Evolutionary conservation across 1,140 invertebrate species (phyloP).

Genomic region (Rhysida immarginata): DNA sequence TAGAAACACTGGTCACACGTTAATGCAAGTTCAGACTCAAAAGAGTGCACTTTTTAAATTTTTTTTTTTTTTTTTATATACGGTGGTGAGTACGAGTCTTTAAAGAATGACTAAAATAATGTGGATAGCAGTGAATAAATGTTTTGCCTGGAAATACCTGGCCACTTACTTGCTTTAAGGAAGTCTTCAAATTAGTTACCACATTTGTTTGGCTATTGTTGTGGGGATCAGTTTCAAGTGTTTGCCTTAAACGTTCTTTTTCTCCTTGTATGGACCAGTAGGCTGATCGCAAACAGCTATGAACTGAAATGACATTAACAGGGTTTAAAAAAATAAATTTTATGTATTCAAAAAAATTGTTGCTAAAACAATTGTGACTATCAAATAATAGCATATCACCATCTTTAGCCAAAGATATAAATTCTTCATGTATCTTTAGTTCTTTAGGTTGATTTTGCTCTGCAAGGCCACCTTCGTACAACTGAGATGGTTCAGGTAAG

Average conservation of each 20-base stretch:
- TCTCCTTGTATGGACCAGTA: conserved; percentile 41
- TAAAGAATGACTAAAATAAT: too few species aligned
- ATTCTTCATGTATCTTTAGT: conserved; percentile 47
- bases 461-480: conserved; percentile 14
- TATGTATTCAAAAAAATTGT: too few species aligned
- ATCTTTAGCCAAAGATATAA: conserved; percentile 47
- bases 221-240: conserved; percentile 33
- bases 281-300: conserved; percentile 36
- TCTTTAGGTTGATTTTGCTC: conserved; percentile 31
- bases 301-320: too few species aligned
- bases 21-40: too few species aligned
- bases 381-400: too few species aligned
- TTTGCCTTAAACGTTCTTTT: conserved; percentile 40
- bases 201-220: conserved; percentile 23
- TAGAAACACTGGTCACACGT: too few species aligned
- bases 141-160: neutral
- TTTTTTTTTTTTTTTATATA: too few species aligned
- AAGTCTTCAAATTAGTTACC: conserved; percentile 38
- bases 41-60: too few species aligned
- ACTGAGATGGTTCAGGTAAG: conserved; percentile 11
- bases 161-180: conserved; percentile 36
- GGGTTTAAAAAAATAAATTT: too few species aligned
- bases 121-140: too few species aligned
- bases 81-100: too few species aligned
- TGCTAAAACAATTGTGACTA: too few species aligned